Evolutionary conservation across 1,140 invertebrate genomes (phyloP), one percentile per base, ranked within the genome.

Genomic region (Penaeus chinensis): DNA sequence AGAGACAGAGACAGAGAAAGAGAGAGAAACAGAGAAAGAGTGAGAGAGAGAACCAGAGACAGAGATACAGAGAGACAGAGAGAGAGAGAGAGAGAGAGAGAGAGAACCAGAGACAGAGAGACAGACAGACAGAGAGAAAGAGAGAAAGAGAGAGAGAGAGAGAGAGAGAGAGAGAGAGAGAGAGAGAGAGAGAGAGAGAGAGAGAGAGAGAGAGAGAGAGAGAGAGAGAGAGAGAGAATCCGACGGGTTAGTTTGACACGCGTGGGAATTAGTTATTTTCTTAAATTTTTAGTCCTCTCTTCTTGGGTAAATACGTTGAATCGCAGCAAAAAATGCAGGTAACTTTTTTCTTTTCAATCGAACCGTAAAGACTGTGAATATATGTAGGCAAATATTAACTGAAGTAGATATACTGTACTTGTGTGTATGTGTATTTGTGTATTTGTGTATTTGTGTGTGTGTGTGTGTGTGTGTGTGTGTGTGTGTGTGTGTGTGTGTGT

Each of bases 151-250:
- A 10, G 66, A 71, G 32, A 32, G 10, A 18, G 20, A 71, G 66
- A 71, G 66, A 71, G 74, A 77, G 74, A 77, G 74, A 77, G 74
- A 77, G 74, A 77, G 74, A 77, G 74, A 77, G 74, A 77, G 74
- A 77, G 74, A 77, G 27, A 77, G 74, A 27, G 22, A 81, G 32
- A 20, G 61, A 22, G 60, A 16, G 61, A 54, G 61, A 81, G 27
- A 81, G 22, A 81, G 61, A 42, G 27, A 61, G 24, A 81, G 37
- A 42, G 37, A 42, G 37, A 42, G 77, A 54, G 77, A 79, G 77
- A 54, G 42, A 79, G 77, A 79, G 42, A 79, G n/a, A 22, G 37
- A 37, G 2, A 47, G 76, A 42, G n/a, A 10, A 18, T 37, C 32
- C 2, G 16, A 42, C 42, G 47, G 74, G 20, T 11, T 16, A 37